Conservation (phyloP, 2,113 vertebrate species). For the Malurus melanocephalus region DNA sequence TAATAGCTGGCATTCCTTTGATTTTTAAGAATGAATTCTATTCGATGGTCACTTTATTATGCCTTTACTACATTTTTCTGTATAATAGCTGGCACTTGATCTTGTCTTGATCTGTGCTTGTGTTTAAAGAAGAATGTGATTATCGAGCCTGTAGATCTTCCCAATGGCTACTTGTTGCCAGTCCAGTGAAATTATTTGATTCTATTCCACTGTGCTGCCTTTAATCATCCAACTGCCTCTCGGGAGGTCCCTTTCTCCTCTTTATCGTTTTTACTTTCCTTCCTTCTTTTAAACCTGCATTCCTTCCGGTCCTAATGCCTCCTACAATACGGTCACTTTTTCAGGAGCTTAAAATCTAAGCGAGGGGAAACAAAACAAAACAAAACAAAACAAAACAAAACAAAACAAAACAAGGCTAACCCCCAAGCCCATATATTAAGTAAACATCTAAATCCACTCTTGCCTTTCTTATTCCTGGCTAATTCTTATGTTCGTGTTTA, state of each 20-base stretch:
- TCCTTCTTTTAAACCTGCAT: not conserved
- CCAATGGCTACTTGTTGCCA: not conserved
- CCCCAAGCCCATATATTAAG: not conserved
- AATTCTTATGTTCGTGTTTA: not conserved
- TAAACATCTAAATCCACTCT: not conserved
- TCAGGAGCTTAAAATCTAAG: not conserved
- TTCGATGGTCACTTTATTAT: not conserved
- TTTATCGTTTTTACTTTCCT: not conserved
- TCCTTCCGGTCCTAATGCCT: not conserved
- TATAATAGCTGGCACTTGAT: not conserved
- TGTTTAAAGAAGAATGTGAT: not conserved
- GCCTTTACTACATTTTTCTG: not conserved
- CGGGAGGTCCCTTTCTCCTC: not conserved
- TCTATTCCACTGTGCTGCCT: not conserved
- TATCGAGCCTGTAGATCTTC: not conserved
- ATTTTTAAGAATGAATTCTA: not conserved
- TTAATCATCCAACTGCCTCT: not conserved
- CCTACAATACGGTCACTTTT: not conserved
- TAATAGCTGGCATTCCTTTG: not conserved
- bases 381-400: not conserved
- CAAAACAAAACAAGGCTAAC: not conserved
- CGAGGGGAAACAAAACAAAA: not conserved
- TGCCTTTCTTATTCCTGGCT: not conserved
- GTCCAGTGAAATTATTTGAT: not conserved
- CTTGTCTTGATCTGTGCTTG: not conserved